phyloP scores from a whole-genome alignment of 2,113 vertebrate species.

The Ploceus nigricollis region DNA sequence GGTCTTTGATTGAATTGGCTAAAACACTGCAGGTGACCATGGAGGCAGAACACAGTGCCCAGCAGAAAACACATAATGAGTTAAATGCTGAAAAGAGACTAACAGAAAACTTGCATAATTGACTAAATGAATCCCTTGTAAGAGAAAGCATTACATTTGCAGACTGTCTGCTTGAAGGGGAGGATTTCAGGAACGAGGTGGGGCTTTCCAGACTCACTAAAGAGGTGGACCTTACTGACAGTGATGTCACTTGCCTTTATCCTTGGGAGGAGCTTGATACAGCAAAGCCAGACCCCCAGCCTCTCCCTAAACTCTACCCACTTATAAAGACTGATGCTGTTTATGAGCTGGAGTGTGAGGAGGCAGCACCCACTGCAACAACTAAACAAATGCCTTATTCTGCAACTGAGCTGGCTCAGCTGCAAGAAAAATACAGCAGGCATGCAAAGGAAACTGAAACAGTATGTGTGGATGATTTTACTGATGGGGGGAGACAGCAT shows the following conservation, averaged over 20 bases:
- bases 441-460: background rate
- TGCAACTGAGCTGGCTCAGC: background rate
- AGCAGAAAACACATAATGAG: background rate
- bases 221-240: background rate
- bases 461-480: background rate
- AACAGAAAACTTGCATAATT: background rate
- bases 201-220: background rate
- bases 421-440: background rate
- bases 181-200: background rate
- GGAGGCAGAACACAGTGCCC: background rate
- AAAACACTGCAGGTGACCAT: background rate
- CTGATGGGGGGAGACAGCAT: background rate
- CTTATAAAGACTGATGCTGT: background rate
- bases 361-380: background rate
- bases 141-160: background rate
- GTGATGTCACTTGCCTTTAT: background rate
- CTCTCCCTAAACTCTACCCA: background rate
- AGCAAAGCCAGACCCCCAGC: background rate
- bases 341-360: background rate
- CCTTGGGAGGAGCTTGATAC: background rate
- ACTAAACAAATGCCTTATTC: background rate
- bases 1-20: background rate
- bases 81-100: background rate
- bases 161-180: background rate
- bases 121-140: background rate